Evolutionary conservation across 2,888 invertebrate species (phyloP), one percentile per base, ranked within the genome.

Genomic region (Hydropsyche betteni): DNA sequence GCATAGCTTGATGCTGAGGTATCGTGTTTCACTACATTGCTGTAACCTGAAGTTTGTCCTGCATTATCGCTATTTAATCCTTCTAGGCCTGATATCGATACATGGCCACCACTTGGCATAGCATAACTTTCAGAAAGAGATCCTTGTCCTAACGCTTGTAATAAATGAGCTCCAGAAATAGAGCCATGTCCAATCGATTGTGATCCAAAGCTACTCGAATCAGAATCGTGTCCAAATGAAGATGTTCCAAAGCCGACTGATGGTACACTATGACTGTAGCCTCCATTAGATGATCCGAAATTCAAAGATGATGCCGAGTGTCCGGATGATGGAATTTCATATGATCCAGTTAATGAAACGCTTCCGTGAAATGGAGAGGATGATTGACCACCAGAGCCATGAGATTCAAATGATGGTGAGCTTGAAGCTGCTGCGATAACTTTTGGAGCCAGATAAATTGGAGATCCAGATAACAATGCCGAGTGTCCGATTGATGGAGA

Each of bases 371-470:
- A 78, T 33, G 74, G 75, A 61, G 55, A 14, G 6, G 53, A 34
- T 24, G 36, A 38, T 16, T 5, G 7, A n/a, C 24, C 36, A 55
- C 44, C 61, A 4, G 50, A 44, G 10, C 52, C 64, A 16, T 50
- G 36, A 14, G 75, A 61, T 61, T 52, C 76, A 14, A 72, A 72
- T 14, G 36, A n/a, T 4, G 55, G 38, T 53, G 44, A 52, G 6
- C 14, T 10, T 70, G 24, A 36, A n/a, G 51, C 16, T 50, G 83
- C 80, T 38, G 85, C 83, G 8, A 84, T 78, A 74, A 84, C 83
- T 36, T 85, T 83, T 52, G 53, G 84, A 82, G 68, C 86, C 86
- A 80, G 83, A 81, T 80, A 84, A 53, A 77, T 53, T 53, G 77
- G 34, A 33, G 64, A 16, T n/a, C 74, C 74, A 64, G 78, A 74